phyloP scores from a whole-genome alignment of 2,113 vertebrate genomes.

The Chaetodon auriga region DNA sequence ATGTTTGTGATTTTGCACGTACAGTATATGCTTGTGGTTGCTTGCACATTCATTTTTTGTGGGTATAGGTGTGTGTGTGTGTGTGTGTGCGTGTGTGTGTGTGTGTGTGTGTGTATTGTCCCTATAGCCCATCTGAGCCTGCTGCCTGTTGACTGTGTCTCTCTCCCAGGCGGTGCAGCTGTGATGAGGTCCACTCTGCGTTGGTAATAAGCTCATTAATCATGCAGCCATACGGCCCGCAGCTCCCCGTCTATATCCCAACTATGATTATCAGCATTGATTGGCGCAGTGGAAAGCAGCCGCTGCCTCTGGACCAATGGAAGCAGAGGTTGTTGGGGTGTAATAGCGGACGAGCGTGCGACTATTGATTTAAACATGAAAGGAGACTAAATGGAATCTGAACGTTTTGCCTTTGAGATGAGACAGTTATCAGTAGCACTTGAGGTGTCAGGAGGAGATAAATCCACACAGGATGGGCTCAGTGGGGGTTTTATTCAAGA shows the following conservation, averaged over 20 bases:
- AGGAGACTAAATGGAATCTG: conserved; percentile 76
- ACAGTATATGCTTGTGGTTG: neutral
- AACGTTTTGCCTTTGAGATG: conserved; percentile 50
- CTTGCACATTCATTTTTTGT: conserved; percentile 5
- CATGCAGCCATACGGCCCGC: conserved; percentile 57
- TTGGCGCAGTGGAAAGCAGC: conserved; percentile 74
- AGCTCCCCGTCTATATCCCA: conserved; percentile 67
- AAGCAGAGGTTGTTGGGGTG: conserved; percentile 57
- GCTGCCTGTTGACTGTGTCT: conserved; percentile 28
- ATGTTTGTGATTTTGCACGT: conserved; percentile 7
- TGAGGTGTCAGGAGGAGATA: conserved; percentile 15
- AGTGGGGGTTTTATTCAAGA: neutral
- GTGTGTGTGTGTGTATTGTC: conserved; percentile 8
- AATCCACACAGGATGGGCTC: conserved; percentile 16
- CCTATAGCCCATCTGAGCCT: conserved; percentile 31
- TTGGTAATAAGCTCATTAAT: conserved; percentile 83
- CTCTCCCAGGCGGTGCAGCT: conserved; percentile 35
- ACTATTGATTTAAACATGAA: conserved; percentile 80
- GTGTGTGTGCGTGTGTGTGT: neutral
- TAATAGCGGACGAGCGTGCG: conserved; percentile 72
- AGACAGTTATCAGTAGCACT: conserved; percentile 21
- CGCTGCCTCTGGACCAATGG: conserved; percentile 57
- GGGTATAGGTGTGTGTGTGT: neutral
- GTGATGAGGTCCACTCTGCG: conserved; percentile 65
- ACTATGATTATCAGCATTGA: conserved; percentile 84